Evolutionary conservation across 2,797 vertebrate species (phyloP), one percentile per base, ranked within the genome.

Genomic region (Megaceryle alcyon): DNA sequence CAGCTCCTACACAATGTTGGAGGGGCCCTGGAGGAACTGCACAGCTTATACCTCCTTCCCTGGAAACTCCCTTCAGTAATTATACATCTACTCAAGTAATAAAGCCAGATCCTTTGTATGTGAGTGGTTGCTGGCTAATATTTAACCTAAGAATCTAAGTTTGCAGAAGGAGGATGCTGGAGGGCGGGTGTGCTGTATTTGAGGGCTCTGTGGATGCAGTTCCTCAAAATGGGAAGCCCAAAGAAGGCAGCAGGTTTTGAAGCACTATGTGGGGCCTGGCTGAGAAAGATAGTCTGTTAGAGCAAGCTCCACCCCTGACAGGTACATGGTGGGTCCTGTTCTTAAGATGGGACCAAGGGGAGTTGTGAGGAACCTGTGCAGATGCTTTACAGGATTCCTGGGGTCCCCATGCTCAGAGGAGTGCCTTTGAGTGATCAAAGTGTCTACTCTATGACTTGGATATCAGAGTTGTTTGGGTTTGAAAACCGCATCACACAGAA

Each of bases 1-100:
- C 12, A 0, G 57, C 59, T 71, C 22, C 59, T 80, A 41, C 1
- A 6, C 35, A 12, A 0, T 10, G 0, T 73, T 3, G 0, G 12
- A 70, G 23, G 29, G 48, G 22, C 20, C 21, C 4, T 1, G 33
- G 60, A 90, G 16, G 7, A 80, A 44, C 31, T 37, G 23, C 2
- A 6, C 41, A 25, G 29, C 46, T 92, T 53, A 13, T 7, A 15
- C 10, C 31, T 46, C 72, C 41, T 65, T 5, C 59, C 21, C 76
- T 1, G 0, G 82, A 65, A 95, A 44, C 26, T 29, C 31, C 61
- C 49, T 59, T 49, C 23, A 15, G 12, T 71, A 80, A 68, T 64
- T 51, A 51, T 16, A 73, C 4, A 44, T 69, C 76, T 88, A 53
- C 23, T 18, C 9, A 80, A 66, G 39, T 22, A n/a, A 65, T 56